Evolutionary conservation across 2,113 vertebrate species (phyloP).

Genomic region (Notothenia coriiceps): DNA sequence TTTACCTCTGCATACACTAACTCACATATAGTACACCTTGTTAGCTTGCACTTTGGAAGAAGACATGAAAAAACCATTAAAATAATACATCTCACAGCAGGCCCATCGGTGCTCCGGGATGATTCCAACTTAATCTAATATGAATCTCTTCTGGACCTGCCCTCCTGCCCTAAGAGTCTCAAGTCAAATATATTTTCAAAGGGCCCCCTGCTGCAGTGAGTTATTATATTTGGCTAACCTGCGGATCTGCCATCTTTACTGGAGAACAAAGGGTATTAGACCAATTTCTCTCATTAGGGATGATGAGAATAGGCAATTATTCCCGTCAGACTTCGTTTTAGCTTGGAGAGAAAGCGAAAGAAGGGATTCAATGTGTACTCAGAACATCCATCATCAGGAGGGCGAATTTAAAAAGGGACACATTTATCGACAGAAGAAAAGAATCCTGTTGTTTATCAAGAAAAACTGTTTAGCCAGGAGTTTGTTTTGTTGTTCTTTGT

Average conservation of each 20-base stretch:
- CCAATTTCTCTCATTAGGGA: constrained; percentile 31
- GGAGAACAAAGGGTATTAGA: constrained; percentile 42
- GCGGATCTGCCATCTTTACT: constrained; percentile 37
- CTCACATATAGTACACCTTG: background rate
- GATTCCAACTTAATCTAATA: constrained; percentile 36
- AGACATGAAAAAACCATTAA: background rate
- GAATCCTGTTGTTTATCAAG: too few relatives aligned
- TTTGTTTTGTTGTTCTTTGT: background rate
- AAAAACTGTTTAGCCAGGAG: too few relatives aligned
- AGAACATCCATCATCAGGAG: constrained; percentile 7
- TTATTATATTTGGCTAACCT: constrained; percentile 62
- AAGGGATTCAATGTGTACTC: constrained; percentile 11
- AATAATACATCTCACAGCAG: background rate
- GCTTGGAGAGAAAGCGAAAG: background rate
- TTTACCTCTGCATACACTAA: background rate
- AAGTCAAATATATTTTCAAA: constrained; percentile 61
- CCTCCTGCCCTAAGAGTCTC: constrained; percentile 22
- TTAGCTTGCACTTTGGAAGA: background rate
- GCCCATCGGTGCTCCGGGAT: constrained; percentile 18
- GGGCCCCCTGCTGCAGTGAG: constrained; percentile 20
- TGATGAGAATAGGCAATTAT: constrained; percentile 60
- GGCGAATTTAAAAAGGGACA: background rate
- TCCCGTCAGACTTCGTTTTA: constrained; percentile 38
- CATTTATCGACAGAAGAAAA: constrained; percentile 5
- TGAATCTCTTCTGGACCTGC: constrained; percentile 28